Base-by-base conservation (phyloP, 2,888 invertebrate genomes). In the Pegoplata infirma region DNA sequence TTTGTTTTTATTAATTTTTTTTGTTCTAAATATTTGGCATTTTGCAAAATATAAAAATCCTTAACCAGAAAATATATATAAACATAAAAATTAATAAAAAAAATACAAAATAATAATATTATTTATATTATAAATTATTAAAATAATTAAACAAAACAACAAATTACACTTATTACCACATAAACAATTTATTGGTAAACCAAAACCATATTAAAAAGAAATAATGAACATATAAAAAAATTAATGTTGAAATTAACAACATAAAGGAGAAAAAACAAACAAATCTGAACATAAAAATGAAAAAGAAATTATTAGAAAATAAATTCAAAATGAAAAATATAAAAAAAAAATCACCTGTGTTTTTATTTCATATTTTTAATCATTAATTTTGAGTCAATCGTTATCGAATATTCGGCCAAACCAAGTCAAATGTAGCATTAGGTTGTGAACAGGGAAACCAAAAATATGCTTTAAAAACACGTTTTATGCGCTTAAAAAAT, bases 251-350 rank as follows among this genome's bases (percentile, higher is more conserved):
- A 46, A 53, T n/a, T 40, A 61, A 74, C 46, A 76, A 59, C 59
- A 55, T 61, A 46, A 74, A 67, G 64, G 58, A 59, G 67, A 63
- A 61, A 64, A 55, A 21, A 55, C 63, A 51, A 78, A 68, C 28
- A 72, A 72, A 76, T 55, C 76, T 76, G 19, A 81, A 80, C 67
- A 79, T 75, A 63, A 63, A 56, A 79, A 71, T 66, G 68, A 79
- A 66, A 68, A 74, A 71, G 79, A 79, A 79, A 79, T 79, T 75
- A 75, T 79, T 79, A 79, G 79, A 79, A 79, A 79, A 79, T 79
- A 79, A 79, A 79, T 79, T 79, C 71, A 79, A 79, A 79, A 79
- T 71, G 79, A 59, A 75, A 68, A 75, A 75, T 63, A 68, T 68
- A 28, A 68, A 68, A 74, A 78, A 72, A 68, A 55, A 67, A 23